Percentiles rank a stretch among this genome's conserved stretches.
phyloP scores from a whole-genome alignment of 2,888 invertebrate genomes.

The Synanthedon vespiformis region DNA sequence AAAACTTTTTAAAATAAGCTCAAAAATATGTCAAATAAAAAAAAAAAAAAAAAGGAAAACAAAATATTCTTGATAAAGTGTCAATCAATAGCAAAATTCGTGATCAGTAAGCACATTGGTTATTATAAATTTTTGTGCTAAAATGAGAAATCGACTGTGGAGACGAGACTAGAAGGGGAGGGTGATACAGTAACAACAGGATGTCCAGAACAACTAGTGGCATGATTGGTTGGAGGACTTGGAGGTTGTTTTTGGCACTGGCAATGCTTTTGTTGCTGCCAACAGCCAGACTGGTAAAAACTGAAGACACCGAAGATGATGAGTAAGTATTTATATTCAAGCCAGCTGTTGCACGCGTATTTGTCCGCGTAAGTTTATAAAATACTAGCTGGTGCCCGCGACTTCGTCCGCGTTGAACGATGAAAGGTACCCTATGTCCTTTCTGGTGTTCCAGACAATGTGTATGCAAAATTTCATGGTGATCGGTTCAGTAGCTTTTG shows the following conservation, averaged over 20 bases:
- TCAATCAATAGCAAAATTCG: constrained; percentile 19
- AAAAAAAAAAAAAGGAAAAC: constrained; percentile 39
- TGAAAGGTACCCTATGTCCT: no score
- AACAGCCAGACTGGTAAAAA: constrained; percentile 23
- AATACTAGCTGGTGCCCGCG: no score
- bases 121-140: constrained; percentile 25
- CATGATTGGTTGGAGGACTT: constrained; percentile 57
- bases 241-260: constrained; percentile 43
- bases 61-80: constrained; percentile 36
- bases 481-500: no score
- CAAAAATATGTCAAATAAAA: constrained; percentile 15
- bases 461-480: no score
- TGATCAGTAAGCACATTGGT: constrained; percentile 14
- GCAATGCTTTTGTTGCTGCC: constrained; percentile 45
- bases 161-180: constrained; percentile 17
- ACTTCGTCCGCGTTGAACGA: no score
- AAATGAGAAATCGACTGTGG: constrained; percentile 57
- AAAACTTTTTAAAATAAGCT: no score
- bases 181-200: constrained; percentile 4
- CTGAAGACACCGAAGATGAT: constrained; percentile 39
- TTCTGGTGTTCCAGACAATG: no score
- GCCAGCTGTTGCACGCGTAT: no score
- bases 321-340: no score
- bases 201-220: constrained; percentile 15
- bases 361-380: no score